Evolutionary conservation across 2,888 invertebrate species (phyloP).

Genomic region (Gymnosoma rotundatum): DNA sequence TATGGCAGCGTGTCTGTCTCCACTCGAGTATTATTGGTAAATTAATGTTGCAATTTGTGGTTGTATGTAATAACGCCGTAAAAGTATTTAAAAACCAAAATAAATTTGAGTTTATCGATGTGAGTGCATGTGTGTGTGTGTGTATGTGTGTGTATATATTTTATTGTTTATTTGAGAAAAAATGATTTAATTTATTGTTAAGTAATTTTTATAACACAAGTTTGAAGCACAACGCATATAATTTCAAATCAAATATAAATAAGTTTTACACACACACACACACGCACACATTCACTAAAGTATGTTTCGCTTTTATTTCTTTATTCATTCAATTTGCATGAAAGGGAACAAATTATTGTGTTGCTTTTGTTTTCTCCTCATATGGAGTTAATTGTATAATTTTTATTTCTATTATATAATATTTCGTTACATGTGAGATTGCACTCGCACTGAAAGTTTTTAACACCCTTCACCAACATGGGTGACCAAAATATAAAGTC

Average conservation of each 20-base stretch:
- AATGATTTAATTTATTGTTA: conserved; percentile 34
- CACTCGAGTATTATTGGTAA: background rate
- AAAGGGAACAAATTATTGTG: conserved; percentile 32
- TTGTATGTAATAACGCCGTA: background rate
- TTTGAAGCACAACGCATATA: background rate
- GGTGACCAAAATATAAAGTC: too few relatives aligned
- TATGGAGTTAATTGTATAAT: conserved; percentile 17
- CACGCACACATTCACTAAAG: too few relatives aligned
- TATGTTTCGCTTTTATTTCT: background rate
- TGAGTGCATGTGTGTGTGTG: background rate
- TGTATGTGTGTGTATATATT: background rate
- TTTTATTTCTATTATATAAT: conserved; percentile 38
- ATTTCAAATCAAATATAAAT: conserved; percentile 12
- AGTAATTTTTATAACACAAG: conserved; percentile 14
- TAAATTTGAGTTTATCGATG: background rate
- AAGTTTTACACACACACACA: background rate
- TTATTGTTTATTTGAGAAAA: conserved; percentile 6
- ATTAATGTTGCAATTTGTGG: conserved; percentile 48
- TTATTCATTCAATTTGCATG: conserved; percentile 40
- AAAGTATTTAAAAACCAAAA: background rate
- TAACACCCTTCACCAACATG: too few relatives aligned
- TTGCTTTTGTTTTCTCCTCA: background rate
- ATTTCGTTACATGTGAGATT: background rate
- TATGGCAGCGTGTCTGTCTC: background rate
- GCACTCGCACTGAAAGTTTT: too few relatives aligned